Base-by-base conservation (phyloP, 1,140 invertebrate species). In the Drosophila obscura region DNA sequence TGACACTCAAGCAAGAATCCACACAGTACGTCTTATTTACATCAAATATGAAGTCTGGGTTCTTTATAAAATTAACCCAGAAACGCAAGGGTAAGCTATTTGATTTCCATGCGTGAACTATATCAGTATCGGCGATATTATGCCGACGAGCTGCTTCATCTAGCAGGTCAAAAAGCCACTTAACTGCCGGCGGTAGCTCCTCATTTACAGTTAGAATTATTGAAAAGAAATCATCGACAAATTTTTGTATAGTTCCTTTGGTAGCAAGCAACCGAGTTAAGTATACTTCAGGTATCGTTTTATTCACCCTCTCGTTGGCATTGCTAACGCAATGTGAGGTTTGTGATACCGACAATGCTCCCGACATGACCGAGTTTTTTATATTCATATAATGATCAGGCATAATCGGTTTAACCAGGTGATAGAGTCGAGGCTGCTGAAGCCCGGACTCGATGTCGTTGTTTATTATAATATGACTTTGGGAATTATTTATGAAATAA, bases 31-130 rank as follows among this genome's bases (percentile, higher is more conserved):
- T 97, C 93, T 98, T 98, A 82, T 98, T 96, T 50, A 99, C 96
- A 93, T 99, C 98, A 92, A 99, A 98, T 91, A 99, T 97, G 91
- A 98, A 98, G 92, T 99, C 97, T 6, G 98, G 97, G 94, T 98
- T 98, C 92, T 98, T 99, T 59, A 99, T 98, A 77, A 99, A 97
- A 93, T 98, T 98, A 13, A 98, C 97, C 98, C 98, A 99, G 93
- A 99, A 98, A 78, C 98, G 94, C 50, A 99, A 93, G 43, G 97
- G 97, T 90, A 98, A 94, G 93, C 97, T 97, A 80, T 99, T 99
- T 1, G 97, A 98, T 93, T 99, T 99, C 98, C 98, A 99, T 2
- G 97, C 96, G 91, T 99, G 97, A 1, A 98, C 94, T 43, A 98
- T 97, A 93, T 98, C 97, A 0, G 96, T 95, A 91, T 97, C 96